Evolutionary conservation across 2,113 vertebrate genomes (phyloP).

Genomic region (Struthidea cinerea): DNA sequence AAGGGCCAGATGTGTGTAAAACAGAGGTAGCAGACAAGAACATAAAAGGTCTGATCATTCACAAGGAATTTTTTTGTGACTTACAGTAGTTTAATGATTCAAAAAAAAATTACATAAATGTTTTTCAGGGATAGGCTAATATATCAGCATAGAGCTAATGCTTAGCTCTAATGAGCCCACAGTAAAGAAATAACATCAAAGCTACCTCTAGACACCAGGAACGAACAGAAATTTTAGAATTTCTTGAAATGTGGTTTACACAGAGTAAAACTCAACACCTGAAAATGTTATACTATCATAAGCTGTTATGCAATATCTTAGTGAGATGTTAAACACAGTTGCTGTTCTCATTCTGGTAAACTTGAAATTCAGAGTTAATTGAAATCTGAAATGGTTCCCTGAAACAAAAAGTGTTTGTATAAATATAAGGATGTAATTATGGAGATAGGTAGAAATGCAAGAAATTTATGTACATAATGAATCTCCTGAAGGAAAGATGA

Average conservation of each 20-base stretch:
- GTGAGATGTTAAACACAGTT: not conserved
- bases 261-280: not conserved
- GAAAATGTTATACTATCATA: not conserved
- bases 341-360: not conserved
- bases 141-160: not conserved
- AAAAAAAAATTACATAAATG: not conserved
- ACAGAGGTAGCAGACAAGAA: not conserved
- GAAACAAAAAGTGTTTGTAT: not conserved
- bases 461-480: not conserved
- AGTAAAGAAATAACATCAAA: not conserved
- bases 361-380: not conserved
- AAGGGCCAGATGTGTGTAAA: not conserved
- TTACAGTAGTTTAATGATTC: not conserved
- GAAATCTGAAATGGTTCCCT: not conserved
- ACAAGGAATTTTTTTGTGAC: not conserved
- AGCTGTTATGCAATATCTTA: not conserved
- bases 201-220: not conserved
- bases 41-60: not conserved
- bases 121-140: not conserved
- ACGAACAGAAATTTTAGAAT: not conserved
- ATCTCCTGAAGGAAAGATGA: not conserved
- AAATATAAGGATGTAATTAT: not conserved
- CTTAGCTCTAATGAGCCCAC: not conserved
- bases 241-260: not conserved
- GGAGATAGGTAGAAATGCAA: not conserved